Base-by-base conservation (phyloP, 1,140 invertebrate genomes). In the Bicyclus anynana region DNA sequence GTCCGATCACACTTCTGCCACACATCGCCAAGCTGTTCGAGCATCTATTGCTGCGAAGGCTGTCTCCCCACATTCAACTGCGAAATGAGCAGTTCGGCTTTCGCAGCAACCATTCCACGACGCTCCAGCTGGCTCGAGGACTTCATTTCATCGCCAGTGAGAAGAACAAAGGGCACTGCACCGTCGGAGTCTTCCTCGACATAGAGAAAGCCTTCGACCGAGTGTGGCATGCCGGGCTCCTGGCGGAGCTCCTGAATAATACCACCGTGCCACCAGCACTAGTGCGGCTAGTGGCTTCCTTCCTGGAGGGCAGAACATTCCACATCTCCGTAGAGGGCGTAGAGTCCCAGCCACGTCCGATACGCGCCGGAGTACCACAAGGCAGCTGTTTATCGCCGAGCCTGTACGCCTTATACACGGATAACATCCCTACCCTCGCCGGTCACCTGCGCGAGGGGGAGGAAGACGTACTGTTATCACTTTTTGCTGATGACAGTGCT, bases 351-450 rank as follows among this genome's bases (percentile, higher is more conserved):
- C 23, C 23, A 7, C 23, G 23, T 23, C 23, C 23, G 7, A 23
- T 23, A 23, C 23, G 23, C 7, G 23, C 13, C 14, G 27, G 26
- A 49, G 27, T 48, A 13, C 38, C 16, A 2, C 38, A 40, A 18
- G 13, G 38, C 12, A 74, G 69, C 40, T 67, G 71, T n/a, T 42
- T 76, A 1, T 72, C 63, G 1, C 74, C 78, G 0, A 59, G 23
- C 7, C 7, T 79, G 7, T 81, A 81, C 55, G 50, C 64, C 2
- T 2, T 72, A 0, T 84, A 64, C 59, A 77, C 72, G 1, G 52
- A 62, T 10, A 74, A 85, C 53, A 60, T 84, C 26, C 79, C 75
- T n/a, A 54, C 37, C 14, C 18, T 52, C 0, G 33, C 52, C 26
- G 62, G 66, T 1, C 13, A 47, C 38, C 48, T 51, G 13, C 20